phyloP scores from a whole-genome alignment of 2,888 invertebrate species.

The Baccha elongata region DNA sequence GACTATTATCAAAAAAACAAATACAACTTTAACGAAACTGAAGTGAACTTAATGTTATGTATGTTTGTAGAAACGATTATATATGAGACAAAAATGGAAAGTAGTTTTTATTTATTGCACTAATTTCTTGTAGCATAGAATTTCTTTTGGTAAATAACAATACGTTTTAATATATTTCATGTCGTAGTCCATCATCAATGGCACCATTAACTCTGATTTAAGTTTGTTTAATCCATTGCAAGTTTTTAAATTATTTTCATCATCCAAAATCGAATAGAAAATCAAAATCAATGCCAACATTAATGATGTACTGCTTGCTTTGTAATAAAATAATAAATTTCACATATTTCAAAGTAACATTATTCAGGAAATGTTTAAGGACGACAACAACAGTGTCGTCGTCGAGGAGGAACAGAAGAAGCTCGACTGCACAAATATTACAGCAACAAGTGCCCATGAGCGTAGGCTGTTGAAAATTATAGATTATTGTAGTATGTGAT shows the following conservation, averaged over 20 bases:
- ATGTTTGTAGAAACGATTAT: conserved; percentile 45
- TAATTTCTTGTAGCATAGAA: conserved; percentile 71
- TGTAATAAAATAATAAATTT: conserved; percentile 72
- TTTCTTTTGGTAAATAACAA: conserved; percentile 75
- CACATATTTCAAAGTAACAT: conserved; percentile 71
- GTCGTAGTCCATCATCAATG: conserved; percentile 66
- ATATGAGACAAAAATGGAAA: conserved; percentile 64
- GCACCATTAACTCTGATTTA: conserved; percentile 3
- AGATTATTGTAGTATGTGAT: conserved; percentile 74
- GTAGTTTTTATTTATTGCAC: conserved; percentile 70
- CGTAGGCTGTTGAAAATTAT: conserved; percentile 76
- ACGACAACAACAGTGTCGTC: conserved; percentile 70
- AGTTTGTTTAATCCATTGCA: conserved; percentile 75
- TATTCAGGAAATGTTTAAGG: conserved; percentile 65
- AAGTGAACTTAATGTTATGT: conserved; percentile 44
- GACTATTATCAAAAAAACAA: conserved; percentile 17
- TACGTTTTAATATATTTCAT: conserved; percentile 76
- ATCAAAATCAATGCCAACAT: conserved; percentile 30
- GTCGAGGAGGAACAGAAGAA: conserved; percentile 74
- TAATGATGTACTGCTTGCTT: conserved; percentile 60
- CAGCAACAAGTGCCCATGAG: conserved; percentile 77
- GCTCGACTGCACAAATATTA: conserved; percentile 76
- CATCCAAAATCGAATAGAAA: conserved; percentile 74
- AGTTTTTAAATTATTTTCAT: conserved; percentile 77
- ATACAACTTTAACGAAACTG: conserved; percentile 53